Conservation (phyloP, 2,888 invertebrate genomes). For the Drosophila nr. perissopoda region DNA sequence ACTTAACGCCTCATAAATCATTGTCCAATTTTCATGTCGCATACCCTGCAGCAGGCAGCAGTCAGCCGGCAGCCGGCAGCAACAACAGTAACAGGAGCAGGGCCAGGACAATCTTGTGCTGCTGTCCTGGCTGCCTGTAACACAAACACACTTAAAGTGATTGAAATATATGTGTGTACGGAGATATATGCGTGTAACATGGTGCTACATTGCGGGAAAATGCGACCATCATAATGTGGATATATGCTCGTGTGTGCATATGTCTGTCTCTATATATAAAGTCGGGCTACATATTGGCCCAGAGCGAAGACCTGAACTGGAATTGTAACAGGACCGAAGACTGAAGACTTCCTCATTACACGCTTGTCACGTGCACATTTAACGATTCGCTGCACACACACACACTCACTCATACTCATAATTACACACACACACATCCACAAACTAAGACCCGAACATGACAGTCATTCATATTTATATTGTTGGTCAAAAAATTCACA, state of each 20-base stretch:
- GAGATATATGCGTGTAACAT: conserved; percentile 71
- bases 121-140: conserved; percentile 63
- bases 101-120: conserved; percentile 45
- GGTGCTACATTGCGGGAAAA: conserved; percentile 58
- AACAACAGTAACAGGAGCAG: conserved; percentile 7
- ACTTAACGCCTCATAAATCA: conserved; percentile 81
- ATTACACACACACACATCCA: conserved; percentile 26
- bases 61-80: neutral
- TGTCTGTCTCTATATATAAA: conserved; percentile 27
- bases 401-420: conserved; percentile 25
- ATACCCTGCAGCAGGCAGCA: conserved; percentile 37
- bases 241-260: conserved; percentile 21
- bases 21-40: conserved; percentile 77
- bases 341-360: conserved; percentile 77
- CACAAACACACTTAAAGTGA: conserved; percentile 80
- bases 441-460: conserved; percentile 47
- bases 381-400: conserved; percentile 72
- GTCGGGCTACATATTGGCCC: conserved; percentile 43
- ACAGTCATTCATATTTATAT: conserved; percentile 78
- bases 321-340: conserved; percentile 30
- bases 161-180: conserved; percentile 73
- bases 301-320: conserved; percentile 37
- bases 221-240: conserved; percentile 34
- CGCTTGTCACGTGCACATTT: conserved; percentile 81
- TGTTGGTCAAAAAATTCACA: conserved; percentile 49